phyloP scores from a whole-genome alignment of 1,140 invertebrate genomes.

The Ips typographus region DNA sequence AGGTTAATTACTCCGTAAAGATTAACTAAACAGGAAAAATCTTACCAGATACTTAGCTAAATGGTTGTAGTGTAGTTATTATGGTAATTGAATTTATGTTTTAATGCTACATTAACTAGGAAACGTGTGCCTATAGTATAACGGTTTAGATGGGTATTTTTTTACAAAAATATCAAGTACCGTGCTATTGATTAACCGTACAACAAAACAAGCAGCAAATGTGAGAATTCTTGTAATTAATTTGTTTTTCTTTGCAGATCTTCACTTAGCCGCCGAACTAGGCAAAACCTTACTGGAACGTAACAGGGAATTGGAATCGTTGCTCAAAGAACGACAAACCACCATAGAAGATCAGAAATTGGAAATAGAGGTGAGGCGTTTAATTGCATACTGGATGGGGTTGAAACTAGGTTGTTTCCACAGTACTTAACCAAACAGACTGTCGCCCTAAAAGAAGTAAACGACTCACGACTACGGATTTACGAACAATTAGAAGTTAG shows the following conservation, averaged over 20 bases:
- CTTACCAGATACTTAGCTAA: too few relatives aligned
- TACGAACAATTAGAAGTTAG: conserved; percentile 93
- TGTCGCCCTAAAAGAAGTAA: conserved; percentile 84
- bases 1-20: too few relatives aligned
- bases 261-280: conserved; percentile 90
- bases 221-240: background rate
- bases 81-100: too few relatives aligned
- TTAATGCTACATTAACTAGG: too few relatives aligned
- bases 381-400: background rate
- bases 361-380: conserved; percentile 49
- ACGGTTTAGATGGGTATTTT: too few relatives aligned
- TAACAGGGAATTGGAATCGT: conserved; percentile 87
- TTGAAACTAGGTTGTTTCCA: conserved; percentile 43
- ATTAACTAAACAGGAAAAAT: too few relatives aligned
- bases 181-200: too few relatives aligned
- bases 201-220: background rate
- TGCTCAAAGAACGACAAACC: conserved; percentile 77
- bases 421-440: conserved; percentile 92
- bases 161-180: too few relatives aligned
- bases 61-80: too few relatives aligned
- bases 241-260: conserved; percentile 68
- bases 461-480: conserved; percentile 84
- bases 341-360: conserved; percentile 72
- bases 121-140: too few relatives aligned
- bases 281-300: conserved; percentile 86